Base-by-base conservation (phyloP, 1,140 invertebrate genomes). In the Diachasmimorpha longicaudata region DNA sequence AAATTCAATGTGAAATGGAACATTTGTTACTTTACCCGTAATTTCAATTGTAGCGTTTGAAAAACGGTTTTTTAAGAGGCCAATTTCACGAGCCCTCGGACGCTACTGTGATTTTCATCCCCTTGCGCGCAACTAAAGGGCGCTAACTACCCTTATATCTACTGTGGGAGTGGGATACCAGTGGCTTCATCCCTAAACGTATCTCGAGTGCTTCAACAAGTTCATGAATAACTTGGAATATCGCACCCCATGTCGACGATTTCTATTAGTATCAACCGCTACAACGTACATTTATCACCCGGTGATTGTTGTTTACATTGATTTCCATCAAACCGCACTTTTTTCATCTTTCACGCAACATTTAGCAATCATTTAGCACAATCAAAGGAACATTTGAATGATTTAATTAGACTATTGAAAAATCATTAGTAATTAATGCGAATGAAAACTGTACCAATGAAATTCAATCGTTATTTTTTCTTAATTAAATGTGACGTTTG, bases 201-300 rank as follows among this genome's bases (percentile, higher is more conserved):
- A 87, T 88, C 87, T 85, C 82, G 81, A 82, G 85, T 85, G 86
- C 87, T 84, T 88, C 88, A 89, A 88, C 88, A 88, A 87, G 87
- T 89, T 83, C 84, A 89, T 89, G 87, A 89, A 89, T 89, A 89
- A 88, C 83, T 88, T 88, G 87, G 78, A 78, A 70, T 74, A 23
- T 73, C 68, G 67, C 68, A 37, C 44, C 48, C 58, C 16, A 77
- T 75, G 19, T 44, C 23, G 25, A 46, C 13, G 25, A 52, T 66
- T 44, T 48, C 14, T 39, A 72, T 36, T 16, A 72, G 25, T 48
- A 16, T 9, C 36, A 21, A 44, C 42, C 39, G 23, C 23, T 63
- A 14, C 10, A 72, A 72, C 46, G 14, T 14, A 11, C 36, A 31
- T 36, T 37, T 69, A 13, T 44, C 36, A 8, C 31, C 6, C 10